These are phyloP conservation scores for Nipponia nippon DNA, from an alignment of 2,113 vertebrate genomes.

Conservation along the genomic window DNA sequence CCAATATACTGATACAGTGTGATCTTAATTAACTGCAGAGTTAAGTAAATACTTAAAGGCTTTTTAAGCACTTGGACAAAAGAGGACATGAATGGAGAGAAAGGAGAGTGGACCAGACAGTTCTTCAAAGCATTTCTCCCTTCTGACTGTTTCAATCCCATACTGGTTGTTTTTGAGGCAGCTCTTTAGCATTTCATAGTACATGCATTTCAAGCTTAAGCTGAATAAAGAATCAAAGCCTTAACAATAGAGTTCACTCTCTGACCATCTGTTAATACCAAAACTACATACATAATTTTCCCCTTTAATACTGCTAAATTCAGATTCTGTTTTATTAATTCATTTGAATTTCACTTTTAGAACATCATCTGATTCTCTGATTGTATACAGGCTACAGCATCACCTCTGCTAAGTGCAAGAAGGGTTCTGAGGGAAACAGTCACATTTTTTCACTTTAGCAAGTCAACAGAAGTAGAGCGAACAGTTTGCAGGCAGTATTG, in stretches of 20 bases:
- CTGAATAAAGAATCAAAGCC: not conserved
- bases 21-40: not conserved
- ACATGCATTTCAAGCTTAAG: not conserved
- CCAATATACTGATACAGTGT: not conserved
- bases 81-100: not conserved
- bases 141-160: not conserved
- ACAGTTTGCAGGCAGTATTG: not conserved
- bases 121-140: not conserved
- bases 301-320: not conserved
- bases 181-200: not conserved
- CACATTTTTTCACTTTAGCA: not conserved
- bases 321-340: not conserved
- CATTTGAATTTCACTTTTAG: not conserved
- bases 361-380: not conserved
- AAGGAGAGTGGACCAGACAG: not conserved
- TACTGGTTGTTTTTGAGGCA: not conserved
- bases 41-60: not conserved
- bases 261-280: not conserved
- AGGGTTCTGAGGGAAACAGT: not conserved
- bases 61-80: not conserved
- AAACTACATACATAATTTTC: not conserved
- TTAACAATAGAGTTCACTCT: not conserved
- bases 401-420: not conserved
- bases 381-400: not conserved
- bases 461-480: not conserved